Evolutionary conservation across 2,113 vertebrate genomes (phyloP).

Genomic region (Chloropsis hardwickii): DNA sequence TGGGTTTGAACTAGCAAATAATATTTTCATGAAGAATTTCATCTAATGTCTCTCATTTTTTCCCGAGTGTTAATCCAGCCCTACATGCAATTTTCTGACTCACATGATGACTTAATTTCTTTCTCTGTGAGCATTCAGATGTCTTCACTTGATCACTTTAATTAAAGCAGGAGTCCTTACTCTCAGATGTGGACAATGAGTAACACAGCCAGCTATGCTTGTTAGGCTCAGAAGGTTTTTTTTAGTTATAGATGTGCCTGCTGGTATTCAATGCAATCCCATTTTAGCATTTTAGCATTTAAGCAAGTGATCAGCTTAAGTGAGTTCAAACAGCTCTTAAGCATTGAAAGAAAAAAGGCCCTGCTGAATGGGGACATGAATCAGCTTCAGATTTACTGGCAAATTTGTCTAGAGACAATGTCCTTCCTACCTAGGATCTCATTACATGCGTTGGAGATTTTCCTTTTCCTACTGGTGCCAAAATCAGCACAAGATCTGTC

Average conservation of each 20-base stretch:
- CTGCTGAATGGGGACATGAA: background rate
- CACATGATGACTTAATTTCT: slow-evolving; percentile 15
- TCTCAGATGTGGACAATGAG: background rate
- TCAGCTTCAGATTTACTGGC: background rate
- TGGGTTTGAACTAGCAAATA: background rate
- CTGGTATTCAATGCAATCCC: background rate
- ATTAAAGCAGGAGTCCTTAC: slow-evolving; percentile 25
- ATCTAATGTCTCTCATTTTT: background rate
- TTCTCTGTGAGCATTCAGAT: background rate
- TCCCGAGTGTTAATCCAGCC: background rate
- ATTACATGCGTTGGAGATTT: background rate
- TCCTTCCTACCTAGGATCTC: background rate
- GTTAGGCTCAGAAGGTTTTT: background rate
- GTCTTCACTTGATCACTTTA: background rate
- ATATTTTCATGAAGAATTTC: background rate
- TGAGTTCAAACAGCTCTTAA: slow-evolving; percentile 2
- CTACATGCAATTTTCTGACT: background rate
- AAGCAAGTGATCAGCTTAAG: background rate
- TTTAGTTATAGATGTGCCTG: background rate
- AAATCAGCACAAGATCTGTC: background rate
- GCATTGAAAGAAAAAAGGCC: background rate
- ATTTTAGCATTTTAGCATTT: background rate
- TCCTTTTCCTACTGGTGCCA: background rate
- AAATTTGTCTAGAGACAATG: background rate
- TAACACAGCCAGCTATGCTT: background rate